These are phyloP conservation scores for Odontothrips loti DNA, from an alignment of 2,888 invertebrate species.

Conservation along the genomic window DNA sequence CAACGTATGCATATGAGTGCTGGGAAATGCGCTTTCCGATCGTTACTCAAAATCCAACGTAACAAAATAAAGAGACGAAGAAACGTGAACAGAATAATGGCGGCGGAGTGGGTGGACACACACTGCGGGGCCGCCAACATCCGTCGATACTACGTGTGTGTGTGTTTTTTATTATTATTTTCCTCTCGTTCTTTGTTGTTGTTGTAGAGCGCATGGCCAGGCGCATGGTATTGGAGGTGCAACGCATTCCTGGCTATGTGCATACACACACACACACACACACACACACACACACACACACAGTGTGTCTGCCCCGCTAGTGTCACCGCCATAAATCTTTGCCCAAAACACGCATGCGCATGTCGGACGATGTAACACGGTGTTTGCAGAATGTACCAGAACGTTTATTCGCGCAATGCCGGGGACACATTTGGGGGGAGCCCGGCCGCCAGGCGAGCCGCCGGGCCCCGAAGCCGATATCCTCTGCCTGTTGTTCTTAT, in stretches of 20 bases:
- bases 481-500: too few relatives aligned
- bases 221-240: not conserved
- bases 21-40: not conserved
- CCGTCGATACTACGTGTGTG: not conserved
- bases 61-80: not conserved
- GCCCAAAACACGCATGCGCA: too few relatives aligned
- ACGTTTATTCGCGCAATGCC: too few relatives aligned
- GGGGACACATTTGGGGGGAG: too few relatives aligned
- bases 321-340: not conserved
- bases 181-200: too few relatives aligned
- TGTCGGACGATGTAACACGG: too few relatives aligned
- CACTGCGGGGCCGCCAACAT: too few relatives aligned
- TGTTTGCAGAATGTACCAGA: too few relatives aligned
- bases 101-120: not conserved
- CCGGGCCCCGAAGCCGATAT: too few relatives aligned
- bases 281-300: not conserved
- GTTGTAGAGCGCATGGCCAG: too few relatives aligned
- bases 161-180: not conserved
- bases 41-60: not conserved
- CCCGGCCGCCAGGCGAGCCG: too few relatives aligned
- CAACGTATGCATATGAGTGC: conserved; percentile 12
- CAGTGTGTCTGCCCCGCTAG: not conserved
- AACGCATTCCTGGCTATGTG: not conserved
- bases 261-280: not conserved
- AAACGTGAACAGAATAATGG: not conserved